phyloP scores from a whole-genome alignment of 2,797 vertebrate species.

The Anguilla megastoma region DNA sequence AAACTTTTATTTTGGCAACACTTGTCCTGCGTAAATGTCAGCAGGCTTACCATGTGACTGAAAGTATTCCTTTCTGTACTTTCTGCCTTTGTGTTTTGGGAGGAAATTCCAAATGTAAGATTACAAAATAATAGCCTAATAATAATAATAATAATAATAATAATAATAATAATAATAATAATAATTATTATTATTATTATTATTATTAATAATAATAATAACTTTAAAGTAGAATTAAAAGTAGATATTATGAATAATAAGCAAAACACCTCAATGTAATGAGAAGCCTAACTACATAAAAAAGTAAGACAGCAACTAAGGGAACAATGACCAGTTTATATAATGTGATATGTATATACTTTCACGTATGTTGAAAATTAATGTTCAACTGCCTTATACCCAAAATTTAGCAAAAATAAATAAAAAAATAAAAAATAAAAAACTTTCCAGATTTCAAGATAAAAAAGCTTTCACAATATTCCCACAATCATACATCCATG shows the following conservation, averaged over 20 bases:
- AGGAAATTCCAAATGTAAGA: neutral
- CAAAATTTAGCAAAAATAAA: neutral
- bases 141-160: neutral
- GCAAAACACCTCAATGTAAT: neutral
- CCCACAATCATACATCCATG: neutral
- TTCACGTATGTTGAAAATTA: neutral
- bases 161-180: no score
- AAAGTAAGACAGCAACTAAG: neutral
- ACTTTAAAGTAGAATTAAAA: neutral
- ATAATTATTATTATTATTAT: no score
- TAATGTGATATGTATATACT: neutral
- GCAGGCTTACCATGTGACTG: neutral
- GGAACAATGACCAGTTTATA: neutral
- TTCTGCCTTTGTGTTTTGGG: neutral
- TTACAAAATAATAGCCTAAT: neutral
- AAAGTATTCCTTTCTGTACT: neutral
- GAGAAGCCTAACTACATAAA: no score
- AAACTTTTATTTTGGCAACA: neutral
- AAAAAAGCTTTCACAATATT: neutral
- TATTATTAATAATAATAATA: no score
- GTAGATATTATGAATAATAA: neutral
- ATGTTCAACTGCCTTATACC: neutral
- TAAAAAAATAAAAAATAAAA: neutral
- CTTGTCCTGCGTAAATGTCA: neutral
- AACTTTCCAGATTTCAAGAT: no score